A percentile compares a stretch with the other conserved stretches of the same genome.
These are phyloP conservation scores for Aythya baeri DNA, from an alignment of 2,113 vertebrate species.

Conservation along the genomic window DNA sequence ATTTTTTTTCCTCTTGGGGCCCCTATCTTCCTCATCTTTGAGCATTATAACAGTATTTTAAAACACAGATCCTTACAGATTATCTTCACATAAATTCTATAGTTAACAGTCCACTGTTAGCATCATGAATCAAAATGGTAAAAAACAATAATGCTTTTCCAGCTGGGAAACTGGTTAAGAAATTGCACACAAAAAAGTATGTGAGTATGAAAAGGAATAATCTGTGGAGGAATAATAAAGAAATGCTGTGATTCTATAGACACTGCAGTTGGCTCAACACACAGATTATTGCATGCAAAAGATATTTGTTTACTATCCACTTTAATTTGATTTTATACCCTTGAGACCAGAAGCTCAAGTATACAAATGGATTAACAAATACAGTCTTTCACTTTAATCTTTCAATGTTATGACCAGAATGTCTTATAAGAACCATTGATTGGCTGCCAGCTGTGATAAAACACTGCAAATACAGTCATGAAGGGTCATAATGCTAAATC, in stretches of 20 bases:
- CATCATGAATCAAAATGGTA: not conserved
- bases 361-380: constrained; percentile 22
- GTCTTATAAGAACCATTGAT: constrained; percentile 2
- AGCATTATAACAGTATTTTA: not conserved
- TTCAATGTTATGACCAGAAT: not conserved
- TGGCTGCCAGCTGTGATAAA: constrained; percentile 16
- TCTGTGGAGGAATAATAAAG: not conserved
- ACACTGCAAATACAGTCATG: not conserved
- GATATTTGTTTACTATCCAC: not conserved
- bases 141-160: not conserved
- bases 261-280: not conserved
- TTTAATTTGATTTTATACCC: constrained; percentile 27
- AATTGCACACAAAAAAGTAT: not conserved
- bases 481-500: not conserved
- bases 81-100: not conserved
- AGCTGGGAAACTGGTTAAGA: not conserved
- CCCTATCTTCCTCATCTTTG: not conserved
- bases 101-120: not conserved
- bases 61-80: not conserved
- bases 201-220: not conserved
- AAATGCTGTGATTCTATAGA: not conserved
- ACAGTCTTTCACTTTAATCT: not conserved
- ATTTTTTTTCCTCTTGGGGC: not conserved
- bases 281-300: not conserved
- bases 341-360: not conserved